These are phyloP conservation scores for Tanypteryx hageni DNA, from an alignment of 2,888 invertebrate genomes.

Conservation along the genomic window DNA sequence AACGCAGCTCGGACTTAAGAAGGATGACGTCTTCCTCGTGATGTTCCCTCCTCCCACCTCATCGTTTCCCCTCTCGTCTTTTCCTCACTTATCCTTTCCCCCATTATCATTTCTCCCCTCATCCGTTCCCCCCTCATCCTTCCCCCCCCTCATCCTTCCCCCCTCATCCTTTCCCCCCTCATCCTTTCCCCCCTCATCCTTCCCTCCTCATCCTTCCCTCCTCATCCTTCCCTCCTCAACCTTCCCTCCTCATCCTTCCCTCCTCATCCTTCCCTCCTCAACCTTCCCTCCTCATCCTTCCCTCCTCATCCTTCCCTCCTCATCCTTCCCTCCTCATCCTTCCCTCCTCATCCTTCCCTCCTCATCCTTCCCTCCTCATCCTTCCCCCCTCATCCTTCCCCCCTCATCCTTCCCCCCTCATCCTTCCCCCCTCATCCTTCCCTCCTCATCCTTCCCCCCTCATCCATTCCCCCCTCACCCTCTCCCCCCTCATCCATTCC, in stretches of 20 bases:
- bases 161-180: neutral
- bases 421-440: slow-evolving; percentile 16
- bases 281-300: too few relatives aligned
- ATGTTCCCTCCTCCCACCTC: slow-evolving; percentile 5
- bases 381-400: too few relatives aligned
- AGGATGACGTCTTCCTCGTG: slow-evolving; percentile 72
- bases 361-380: too few relatives aligned
- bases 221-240: neutral
- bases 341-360: too few relatives aligned
- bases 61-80: slow-evolving; percentile 29
- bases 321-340: too few relatives aligned
- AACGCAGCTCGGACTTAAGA: too few relatives aligned
- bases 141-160: neutral
- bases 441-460: slow-evolving; percentile 11
- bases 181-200: slow-evolving; percentile 4
- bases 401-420: too few relatives aligned
- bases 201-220: neutral
- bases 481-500: neutral
- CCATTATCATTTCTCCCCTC: too few relatives aligned
- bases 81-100: neutral
- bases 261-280: slow-evolving; percentile 62
- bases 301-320: too few relatives aligned
- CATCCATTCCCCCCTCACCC: slow-evolving; percentile 31
- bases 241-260: neutral
- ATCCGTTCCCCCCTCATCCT: neutral